Percentiles rank a stretch among this genome's conserved stretches.
Evolutionary conservation across 2,797 vertebrate species (phyloP).

Genomic region (Sandelia bainsii): DNA sequence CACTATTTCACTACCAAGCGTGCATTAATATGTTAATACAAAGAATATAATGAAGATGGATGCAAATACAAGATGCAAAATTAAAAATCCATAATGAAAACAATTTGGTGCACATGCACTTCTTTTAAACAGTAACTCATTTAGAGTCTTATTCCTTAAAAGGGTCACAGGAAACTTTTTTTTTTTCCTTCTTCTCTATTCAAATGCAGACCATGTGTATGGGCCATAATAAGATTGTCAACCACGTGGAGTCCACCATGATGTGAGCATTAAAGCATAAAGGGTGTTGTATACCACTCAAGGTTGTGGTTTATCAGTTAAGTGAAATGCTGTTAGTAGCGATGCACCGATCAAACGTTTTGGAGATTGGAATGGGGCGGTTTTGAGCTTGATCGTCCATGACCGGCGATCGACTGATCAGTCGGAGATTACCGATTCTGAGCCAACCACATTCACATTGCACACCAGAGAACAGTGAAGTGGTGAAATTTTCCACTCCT

Average conservation of each 20-base stretch:
- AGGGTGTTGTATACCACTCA: constrained; percentile 32
- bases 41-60: constrained; percentile 17
- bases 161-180: constrained; percentile 31
- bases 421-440: too few relatives aligned
- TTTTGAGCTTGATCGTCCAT: too few relatives aligned
- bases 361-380: too few relatives aligned
- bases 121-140: constrained; percentile 22
- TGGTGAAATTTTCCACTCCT: too few relatives aligned
- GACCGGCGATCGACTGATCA: too few relatives aligned
- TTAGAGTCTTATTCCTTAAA: constrained; percentile 24
- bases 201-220: not conserved
- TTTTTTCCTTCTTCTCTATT: constrained; percentile 1
- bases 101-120: constrained; percentile 38
- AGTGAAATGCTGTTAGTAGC: constrained; percentile 15
- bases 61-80: constrained; percentile 39
- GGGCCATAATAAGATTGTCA: not conserved
- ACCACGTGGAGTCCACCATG: not conserved
- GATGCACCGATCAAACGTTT: too few relatives aligned
- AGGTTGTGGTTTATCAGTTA: constrained; percentile 28
- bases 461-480: too few relatives aligned
- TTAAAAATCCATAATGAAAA: constrained; percentile 27
- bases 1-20: constrained; percentile 78
- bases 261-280: not conserved
- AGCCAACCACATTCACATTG: too few relatives aligned
- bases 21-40: constrained; percentile 43